Percentiles rank a stretch among this genome's conserved stretches.
Conservation (phyloP, 2,797 vertebrate species). For the Chelon labrosus region DNA sequence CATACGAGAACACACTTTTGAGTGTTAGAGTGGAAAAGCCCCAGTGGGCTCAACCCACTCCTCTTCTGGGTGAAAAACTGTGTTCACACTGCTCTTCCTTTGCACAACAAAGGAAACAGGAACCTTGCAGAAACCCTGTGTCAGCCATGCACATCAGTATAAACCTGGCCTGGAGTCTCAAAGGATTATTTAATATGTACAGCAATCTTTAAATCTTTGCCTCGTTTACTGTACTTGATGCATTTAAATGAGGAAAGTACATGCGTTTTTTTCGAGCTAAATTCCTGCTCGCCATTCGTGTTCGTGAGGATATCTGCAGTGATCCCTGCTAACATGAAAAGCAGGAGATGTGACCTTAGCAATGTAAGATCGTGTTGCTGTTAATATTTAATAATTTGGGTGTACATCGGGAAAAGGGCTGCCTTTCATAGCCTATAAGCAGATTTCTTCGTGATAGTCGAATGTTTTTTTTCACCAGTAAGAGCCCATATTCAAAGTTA, state of each 20-base stretch:
- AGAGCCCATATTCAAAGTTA: constrained; percentile 23
- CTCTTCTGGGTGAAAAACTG: constrained; percentile 53
- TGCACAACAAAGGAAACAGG: constrained; percentile 47
- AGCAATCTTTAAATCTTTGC: constrained; percentile 8
- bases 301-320: too few species aligned
- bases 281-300: not conserved
- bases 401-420: not conserved
- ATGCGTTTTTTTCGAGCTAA: not conserved
- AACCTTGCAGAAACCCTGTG: constrained; percentile 26
- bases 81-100: constrained; percentile 54
- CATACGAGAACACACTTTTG: constrained; percentile 75
- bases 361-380: not conserved
- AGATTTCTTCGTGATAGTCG: not conserved
- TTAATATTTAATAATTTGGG: constrained; percentile 5
- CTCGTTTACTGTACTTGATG: constrained; percentile 7
- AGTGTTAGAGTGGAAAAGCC: constrained; percentile 72
- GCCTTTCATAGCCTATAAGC: constrained; percentile 5
- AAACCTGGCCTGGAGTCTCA: constrained; percentile 9
- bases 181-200: constrained; percentile 12
- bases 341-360: constrained; percentile 8
- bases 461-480: constrained; percentile 3
- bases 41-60: constrained; percentile 66
- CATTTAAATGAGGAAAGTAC: constrained; percentile 18
- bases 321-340: not conserved
- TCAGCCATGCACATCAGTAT: not conserved